Evolutionary conservation across 2,113 vertebrate genomes (phyloP).

Genomic region (Festucalex cinctus): DNA sequence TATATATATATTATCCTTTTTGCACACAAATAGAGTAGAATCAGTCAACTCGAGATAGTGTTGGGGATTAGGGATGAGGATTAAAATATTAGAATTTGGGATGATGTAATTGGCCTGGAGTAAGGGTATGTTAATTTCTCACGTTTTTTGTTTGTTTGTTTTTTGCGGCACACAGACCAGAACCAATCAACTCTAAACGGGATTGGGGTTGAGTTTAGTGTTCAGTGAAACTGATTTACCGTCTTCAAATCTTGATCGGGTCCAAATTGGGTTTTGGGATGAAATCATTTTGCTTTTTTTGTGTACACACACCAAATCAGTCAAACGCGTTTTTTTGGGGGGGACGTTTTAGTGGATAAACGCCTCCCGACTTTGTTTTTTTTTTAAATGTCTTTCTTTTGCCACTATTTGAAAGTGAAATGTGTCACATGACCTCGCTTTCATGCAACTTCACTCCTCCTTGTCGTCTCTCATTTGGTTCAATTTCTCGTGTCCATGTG

Average conservation of each 20-base stretch:
- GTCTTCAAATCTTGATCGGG: no score
- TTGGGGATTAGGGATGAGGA: no score
- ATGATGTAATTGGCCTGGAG: no score
- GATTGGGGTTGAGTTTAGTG: no score
- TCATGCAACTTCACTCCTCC: neutral
- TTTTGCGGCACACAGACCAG: neutral
- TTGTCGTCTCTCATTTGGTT: neutral
- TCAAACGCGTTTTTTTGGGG: neutral
- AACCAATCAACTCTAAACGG: no score
- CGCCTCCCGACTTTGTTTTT: neutral
- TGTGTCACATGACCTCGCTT: neutral
- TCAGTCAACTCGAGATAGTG: no score
- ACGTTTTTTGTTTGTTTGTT: neutral
- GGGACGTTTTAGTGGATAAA: neutral
- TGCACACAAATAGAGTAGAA: no score
- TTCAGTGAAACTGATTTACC: no score
- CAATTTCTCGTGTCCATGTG: slow-evolving; percentile 51
- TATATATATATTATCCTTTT: neutral
- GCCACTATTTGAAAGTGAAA: neutral
- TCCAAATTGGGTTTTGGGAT: neutral
- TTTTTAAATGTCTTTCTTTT: neutral
- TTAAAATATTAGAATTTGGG: no score
- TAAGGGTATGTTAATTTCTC: no score
- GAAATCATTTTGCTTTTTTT: no score
- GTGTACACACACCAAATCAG: no score